Conservation (phyloP, 2,888 invertebrate genomes). For the Pseudococcus longispinus region DNA sequence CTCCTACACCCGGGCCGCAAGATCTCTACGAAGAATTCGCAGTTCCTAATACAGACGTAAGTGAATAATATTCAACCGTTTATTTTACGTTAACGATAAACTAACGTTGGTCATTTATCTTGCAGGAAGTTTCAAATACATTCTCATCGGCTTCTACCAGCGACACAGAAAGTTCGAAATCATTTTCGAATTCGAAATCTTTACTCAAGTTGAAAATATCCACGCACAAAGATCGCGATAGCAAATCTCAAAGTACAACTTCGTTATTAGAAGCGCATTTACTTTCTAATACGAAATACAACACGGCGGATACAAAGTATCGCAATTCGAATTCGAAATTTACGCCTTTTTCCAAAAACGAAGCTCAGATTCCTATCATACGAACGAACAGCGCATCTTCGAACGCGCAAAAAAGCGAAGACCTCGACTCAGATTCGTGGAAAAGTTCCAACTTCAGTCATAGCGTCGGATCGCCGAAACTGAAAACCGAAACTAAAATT, state of each 20-base stretch:
- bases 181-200: constrained; percentile 44
- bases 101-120: not conserved
- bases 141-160: constrained; percentile 24
- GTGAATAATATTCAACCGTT: not conserved
- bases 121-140: constrained; percentile 40
- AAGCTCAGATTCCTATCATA: constrained; percentile 7
- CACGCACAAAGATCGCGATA: not conserved
- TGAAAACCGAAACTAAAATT: constrained; percentile 50
- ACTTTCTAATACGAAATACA: constrained; percentile 53
- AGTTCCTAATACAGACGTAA: constrained; percentile 47
- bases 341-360: constrained; percentile 6
- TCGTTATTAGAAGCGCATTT: constrained; percentile 51
- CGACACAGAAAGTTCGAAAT: constrained; percentile 25
- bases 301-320: constrained; percentile 2
- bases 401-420: not conserved
- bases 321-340: constrained; percentile 34
- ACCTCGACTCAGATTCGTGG: not conserved
- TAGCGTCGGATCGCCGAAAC: constrained; percentile 32
- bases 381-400: not conserved
- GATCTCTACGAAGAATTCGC: constrained; percentile 55
- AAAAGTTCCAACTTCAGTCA: constrained; percentile 16
- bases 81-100: not conserved
- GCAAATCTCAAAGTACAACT: constrained; percentile 10
- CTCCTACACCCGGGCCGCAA: constrained; percentile 55
- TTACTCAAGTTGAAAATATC: constrained; percentile 37